Conservation (phyloP, 2,888 invertebrate species). For the Physocephala rufipes region DNA sequence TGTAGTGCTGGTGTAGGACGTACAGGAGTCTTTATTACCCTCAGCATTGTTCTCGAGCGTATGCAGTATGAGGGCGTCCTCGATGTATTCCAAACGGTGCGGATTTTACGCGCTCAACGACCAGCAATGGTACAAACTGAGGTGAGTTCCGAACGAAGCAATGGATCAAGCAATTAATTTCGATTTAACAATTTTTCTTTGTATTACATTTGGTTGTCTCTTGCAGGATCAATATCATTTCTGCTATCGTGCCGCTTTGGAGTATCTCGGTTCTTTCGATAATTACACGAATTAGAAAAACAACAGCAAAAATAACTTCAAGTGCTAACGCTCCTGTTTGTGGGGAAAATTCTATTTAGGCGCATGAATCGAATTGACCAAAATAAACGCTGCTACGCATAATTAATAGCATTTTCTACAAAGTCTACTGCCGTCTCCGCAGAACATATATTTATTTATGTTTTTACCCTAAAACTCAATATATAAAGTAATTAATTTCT, state of each 20-base stretch:
- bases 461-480: not conserved
- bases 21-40: conserved; percentile 97
- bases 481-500: not conserved
- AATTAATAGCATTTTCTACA: conserved; percentile 29
- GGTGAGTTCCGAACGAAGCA: conserved; percentile 69
- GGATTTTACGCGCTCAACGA: conserved; percentile 96
- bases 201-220: too few relatives aligned
- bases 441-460: not conserved
- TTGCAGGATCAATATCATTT: conserved; percentile 98
- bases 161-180: not conserved
- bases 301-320: not conserved
- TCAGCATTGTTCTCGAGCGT: conserved; percentile 96
- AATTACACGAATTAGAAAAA: conserved; percentile 86
- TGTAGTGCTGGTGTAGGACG: conserved; percentile 99
- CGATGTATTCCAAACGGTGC: conserved; percentile 98
- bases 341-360: too few relatives aligned
- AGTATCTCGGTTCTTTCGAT: conserved; percentile 98
- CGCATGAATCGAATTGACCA: conserved; percentile 1
- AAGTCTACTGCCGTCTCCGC: conserved; percentile 27
- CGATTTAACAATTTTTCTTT: conserved; percentile 25
- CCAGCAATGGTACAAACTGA: conserved; percentile 99
- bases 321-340: too few relatives aligned
- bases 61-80: conserved; percentile 99
- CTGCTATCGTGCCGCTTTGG: conserved; percentile 98
- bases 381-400: conserved; percentile 31